phyloP scores from a whole-genome alignment of 2,113 vertebrate species.

The Bagarius yarrelli region DNA sequence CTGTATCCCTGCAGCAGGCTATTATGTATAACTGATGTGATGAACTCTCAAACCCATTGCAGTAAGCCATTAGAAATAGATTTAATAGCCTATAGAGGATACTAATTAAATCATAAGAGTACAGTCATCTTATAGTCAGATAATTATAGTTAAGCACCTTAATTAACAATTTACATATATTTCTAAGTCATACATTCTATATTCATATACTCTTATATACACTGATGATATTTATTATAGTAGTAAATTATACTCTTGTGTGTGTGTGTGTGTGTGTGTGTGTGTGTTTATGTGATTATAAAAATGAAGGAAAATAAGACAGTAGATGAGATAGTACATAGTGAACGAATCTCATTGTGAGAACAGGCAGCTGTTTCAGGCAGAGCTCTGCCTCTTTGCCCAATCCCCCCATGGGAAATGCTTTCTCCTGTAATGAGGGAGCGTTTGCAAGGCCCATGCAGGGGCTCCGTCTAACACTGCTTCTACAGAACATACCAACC shows the following conservation, averaged over 20 bases:
- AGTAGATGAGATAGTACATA: background rate
- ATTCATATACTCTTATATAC: background rate
- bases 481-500: slow-evolving; percentile 42
- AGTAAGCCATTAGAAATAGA: slow-evolving; percentile 4
- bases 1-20: slow-evolving; percentile 8
- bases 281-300: background rate
- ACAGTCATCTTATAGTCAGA: background rate
- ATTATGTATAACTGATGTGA: slow-evolving; percentile 17
- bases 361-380: slow-evolving; percentile 60
- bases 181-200: background rate
- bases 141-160: background rate
- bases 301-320: background rate
- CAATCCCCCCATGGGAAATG: slow-evolving; percentile 53
- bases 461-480: slow-evolving; percentile 44
- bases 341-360: slow-evolving; percentile 36
- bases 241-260: background rate
- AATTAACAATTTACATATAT: background rate
- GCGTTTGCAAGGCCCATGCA: slow-evolving; percentile 55
- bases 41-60: slow-evolving; percentile 29
- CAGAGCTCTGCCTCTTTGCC: slow-evolving; percentile 50
- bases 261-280: slow-evolving; percentile 2
- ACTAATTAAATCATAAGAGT: background rate
- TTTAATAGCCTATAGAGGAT: background rate
- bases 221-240: background rate
- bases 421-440: slow-evolving; percentile 56